phyloP scores from a whole-genome alignment of 2,888 invertebrate species.

The Trichopoda pennipes region DNA sequence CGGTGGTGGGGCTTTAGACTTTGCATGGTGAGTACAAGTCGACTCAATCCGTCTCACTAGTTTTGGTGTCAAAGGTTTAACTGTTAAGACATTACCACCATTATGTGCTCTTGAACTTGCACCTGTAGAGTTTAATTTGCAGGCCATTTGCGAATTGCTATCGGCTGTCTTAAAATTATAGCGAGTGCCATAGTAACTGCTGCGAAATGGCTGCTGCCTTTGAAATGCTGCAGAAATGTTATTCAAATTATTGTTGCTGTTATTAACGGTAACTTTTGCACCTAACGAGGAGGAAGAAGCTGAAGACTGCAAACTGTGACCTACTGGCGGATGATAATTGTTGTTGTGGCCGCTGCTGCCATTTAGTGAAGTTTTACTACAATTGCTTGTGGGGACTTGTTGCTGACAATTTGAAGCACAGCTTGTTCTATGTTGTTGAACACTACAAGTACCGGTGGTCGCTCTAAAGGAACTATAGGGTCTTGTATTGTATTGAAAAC shows the following conservation, averaged over 20 bases:
- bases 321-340: conserved; percentile 2
- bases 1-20: conserved; percentile 53
- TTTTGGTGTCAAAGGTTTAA: conserved; percentile 80
- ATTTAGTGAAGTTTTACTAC: conserved; percentile 56
- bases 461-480: conserved; percentile 81
- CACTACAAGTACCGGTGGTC: conserved; percentile 74
- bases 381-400: conserved; percentile 44
- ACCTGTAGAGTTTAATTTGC: conserved; percentile 17
- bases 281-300: conserved; percentile 59
- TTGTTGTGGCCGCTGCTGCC: conserved; percentile 6
- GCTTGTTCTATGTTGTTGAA: conserved; percentile 66
- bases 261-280: conserved; percentile 59
- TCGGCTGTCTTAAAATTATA: conserved; percentile 64
- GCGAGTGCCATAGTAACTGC: conserved; percentile 78
- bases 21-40: conserved; percentile 70
- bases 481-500: conserved; percentile 78
- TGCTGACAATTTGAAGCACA: conserved; percentile 47
- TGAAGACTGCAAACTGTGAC: conserved; percentile 59
- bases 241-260: conserved; percentile 50
- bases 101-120: conserved; percentile 3
- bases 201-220: conserved; percentile 79
- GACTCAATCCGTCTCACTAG: conserved; percentile 79
- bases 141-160: conserved; percentile 9
- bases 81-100: conserved; percentile 51
- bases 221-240: conserved; percentile 71